phyloP scores from a whole-genome alignment of 2,113 vertebrate genomes.

The Hiodon tergisus region DNA sequence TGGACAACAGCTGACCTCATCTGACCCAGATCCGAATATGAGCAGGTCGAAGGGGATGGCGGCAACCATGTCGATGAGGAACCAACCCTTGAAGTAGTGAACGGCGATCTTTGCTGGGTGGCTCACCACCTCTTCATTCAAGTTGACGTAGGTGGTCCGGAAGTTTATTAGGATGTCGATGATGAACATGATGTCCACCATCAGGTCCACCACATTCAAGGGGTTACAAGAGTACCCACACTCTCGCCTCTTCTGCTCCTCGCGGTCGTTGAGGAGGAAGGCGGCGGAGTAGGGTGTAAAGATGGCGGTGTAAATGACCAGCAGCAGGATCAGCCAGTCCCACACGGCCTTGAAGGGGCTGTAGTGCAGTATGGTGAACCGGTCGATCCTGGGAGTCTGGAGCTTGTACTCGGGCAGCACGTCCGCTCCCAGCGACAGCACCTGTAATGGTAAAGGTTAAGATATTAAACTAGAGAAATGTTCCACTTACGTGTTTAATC shows the following conservation, averaged over 20 bases:
- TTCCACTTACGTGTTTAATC: no score
- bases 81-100: conserved; percentile 99
- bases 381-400: conserved; percentile 89
- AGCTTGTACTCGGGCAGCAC: conserved; percentile 97
- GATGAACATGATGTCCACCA: conserved; percentile 99
- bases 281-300: conserved; percentile 97
- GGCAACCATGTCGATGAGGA: conserved; percentile 99
- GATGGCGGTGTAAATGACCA: conserved; percentile 97
- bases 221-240: conserved; percentile 97
- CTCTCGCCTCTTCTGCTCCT: conserved; percentile 83
- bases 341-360: conserved; percentile 98
- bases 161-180: conserved; percentile 99
- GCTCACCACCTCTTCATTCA: conserved; percentile 97
- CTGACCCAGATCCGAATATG: conserved; percentile 96
- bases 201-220: conserved; percentile 93
- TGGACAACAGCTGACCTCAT: conserved; percentile 77
- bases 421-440: conserved; percentile 92
- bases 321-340: conserved; percentile 95
- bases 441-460: conserved; percentile 53
- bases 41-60: conserved; percentile 98
- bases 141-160: conserved; percentile 95
- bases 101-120: conserved; percentile 94
- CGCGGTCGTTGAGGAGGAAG: conserved; percentile 92
- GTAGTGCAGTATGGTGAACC: conserved; percentile 96
- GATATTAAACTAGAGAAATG: no score